Evolutionary conservation across 92 coral and sea anemone species (phyloP).

Genomic region (Epizoanthus fatuus): DNA sequence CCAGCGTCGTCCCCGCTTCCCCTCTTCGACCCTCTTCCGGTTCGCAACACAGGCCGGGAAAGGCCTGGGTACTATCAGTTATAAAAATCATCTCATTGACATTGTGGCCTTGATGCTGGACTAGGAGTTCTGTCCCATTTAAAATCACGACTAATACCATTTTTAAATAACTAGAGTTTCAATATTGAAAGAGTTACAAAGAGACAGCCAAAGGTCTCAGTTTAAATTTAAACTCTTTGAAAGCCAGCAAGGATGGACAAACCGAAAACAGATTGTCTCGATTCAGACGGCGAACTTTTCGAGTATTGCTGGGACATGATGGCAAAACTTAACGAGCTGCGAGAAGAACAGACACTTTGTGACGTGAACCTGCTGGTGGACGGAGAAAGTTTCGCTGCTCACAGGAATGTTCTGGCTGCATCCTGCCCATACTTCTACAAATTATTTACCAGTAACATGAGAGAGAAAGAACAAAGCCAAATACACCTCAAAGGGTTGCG

Average conservation of each 20-base stretch:
- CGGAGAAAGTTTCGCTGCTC: conserved; percentile 68
- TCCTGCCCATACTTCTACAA: conserved; percentile 85
- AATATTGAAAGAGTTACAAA: conserved; percentile 7
- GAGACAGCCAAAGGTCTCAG: background rate
- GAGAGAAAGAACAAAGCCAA: conserved; percentile 75
- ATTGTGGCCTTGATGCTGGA: too few relatives aligned
- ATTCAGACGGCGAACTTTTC: background rate
- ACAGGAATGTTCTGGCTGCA: conserved; percentile 86
- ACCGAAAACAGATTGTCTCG: background rate
- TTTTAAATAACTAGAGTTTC: too few relatives aligned
- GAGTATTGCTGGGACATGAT: conserved; percentile 72
- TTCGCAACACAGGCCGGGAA: too few relatives aligned
- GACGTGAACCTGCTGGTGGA: conserved; percentile 78
- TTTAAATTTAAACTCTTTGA: background rate
- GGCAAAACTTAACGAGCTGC: conserved; percentile 73
- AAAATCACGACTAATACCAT: too few relatives aligned
- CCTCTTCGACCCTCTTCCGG: too few relatives aligned
- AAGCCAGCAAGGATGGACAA: background rate
- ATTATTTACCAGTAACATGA: conserved; percentile 85
- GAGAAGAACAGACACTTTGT: conserved; percentile 79
- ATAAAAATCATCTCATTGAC: too few relatives aligned
- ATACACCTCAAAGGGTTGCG: conserved; percentile 68
- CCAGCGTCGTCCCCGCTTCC: too few relatives aligned
- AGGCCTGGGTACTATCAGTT: too few relatives aligned
- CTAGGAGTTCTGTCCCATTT: too few relatives aligned